Percentiles rank a stretch among this genome's conserved stretches.
Conservation (phyloP, 1,140 invertebrate species). For the Brachionus rotundiformis region DNA sequence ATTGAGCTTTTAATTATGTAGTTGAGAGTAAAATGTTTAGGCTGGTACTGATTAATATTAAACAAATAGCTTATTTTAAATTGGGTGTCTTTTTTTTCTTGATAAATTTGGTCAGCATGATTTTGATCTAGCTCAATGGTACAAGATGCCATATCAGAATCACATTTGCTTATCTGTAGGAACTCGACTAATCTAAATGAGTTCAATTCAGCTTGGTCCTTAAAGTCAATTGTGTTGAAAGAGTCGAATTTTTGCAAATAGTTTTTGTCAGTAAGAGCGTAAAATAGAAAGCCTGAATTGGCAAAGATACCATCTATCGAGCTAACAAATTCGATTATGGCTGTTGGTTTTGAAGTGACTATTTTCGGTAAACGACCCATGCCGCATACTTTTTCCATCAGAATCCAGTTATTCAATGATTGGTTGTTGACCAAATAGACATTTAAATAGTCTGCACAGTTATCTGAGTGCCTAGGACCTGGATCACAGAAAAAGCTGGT, state of each 20-base stretch:
- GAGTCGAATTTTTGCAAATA: background rate
- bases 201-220: conserved; percentile 9
- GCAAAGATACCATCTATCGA: background rate
- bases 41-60: conserved; percentile 35
- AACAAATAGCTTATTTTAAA: conserved; percentile 33
- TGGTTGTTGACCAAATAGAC: background rate
- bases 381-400: conserved; percentile 33
- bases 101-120: background rate
- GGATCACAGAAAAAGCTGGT: conserved; percentile 47
- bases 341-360: background rate
- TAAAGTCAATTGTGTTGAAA: background rate
- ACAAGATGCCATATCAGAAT: conserved; percentile 26
- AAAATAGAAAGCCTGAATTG: conserved; percentile 49
- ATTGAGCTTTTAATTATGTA: background rate
- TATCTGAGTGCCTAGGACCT: background rate
- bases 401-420: background rate
- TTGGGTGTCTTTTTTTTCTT: background rate
- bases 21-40: conserved; percentile 9
- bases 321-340: conserved; percentile 7
- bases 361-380: conserved; percentile 47
- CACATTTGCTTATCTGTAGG: background rate
- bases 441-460: conserved; percentile 35
- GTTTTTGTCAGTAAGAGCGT: background rate
- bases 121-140: background rate
- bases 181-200: background rate